Evolutionary conservation across 2,113 vertebrate genomes (phyloP).

Genomic region (Pluvianellus socialis): DNA sequence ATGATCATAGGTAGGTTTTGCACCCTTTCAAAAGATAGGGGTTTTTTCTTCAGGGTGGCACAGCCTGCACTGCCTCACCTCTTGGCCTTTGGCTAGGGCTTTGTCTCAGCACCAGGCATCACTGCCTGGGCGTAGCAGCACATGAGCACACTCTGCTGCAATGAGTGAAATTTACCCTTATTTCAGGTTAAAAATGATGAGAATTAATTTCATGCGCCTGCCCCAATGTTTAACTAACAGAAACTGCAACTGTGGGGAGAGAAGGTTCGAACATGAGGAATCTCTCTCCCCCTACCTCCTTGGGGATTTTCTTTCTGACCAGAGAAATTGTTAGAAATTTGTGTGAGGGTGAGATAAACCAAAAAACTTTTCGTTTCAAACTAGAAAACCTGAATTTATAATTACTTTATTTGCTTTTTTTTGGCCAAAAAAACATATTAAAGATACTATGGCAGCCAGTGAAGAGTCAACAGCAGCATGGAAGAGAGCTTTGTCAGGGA

Average conservation of each 20-base stretch:
- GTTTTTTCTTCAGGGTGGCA: background rate
- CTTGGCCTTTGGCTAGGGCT: background rate
- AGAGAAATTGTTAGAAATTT: background rate
- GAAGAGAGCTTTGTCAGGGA: background rate
- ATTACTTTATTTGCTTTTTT: background rate
- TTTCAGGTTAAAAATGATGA: background rate
- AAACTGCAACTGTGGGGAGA: background rate
- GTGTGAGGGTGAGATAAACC: background rate
- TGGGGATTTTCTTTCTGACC: background rate
- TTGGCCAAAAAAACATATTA: background rate
- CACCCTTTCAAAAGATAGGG: fast-evolving
- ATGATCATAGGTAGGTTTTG: background rate
- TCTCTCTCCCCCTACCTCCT: background rate
- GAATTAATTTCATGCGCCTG: background rate
- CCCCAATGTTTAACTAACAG: background rate
- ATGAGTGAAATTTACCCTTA: background rate
- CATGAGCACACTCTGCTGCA: background rate
- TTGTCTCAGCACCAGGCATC: background rate
- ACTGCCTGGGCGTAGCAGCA: background rate
- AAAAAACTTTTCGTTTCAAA: background rate
- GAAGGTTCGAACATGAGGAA: background rate
- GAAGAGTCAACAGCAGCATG: background rate
- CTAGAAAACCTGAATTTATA: background rate
- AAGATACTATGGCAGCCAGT: background rate
- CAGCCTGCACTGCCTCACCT: background rate